Base-by-base conservation (phyloP, 2,113 vertebrate genomes). In the Saccopteryx leptura region DNA sequence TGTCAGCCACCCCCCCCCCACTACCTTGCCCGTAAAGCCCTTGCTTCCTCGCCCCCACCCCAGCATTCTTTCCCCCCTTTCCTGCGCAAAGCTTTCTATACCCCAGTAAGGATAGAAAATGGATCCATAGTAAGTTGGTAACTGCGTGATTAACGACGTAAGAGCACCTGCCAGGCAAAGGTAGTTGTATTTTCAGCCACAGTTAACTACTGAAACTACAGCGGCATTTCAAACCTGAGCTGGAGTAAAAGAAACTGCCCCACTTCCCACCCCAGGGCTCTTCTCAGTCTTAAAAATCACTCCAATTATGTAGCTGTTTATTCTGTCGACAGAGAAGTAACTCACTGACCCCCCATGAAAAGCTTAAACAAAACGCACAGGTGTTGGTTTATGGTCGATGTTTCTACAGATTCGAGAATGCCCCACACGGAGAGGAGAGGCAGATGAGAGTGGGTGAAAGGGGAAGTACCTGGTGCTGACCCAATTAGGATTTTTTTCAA, bases 341-440 rank as follows among this genome's bases (percentile, higher is more conserved):
- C 23, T 72, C 56, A 33, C 18, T 95, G 69, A 75, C 91, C 87
- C 50, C 60, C 93, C 74, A 90, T 96, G 78, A 91, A 94, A 89
- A 60, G 50, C 58, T 82, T 90, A 71, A 92, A 95, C 61, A 58
- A 97, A 97, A 94, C 93, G 52, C 52, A 9, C 28, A 78, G 21
- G 12, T 63, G 9, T 75, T 79, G 26, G 46, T 1, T 74, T 91
- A 24, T 76, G 46, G 33, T 31, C 60, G 13, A n/a, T 86, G 28
- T 23, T 48, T 91, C 39, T 65, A 31, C 39, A 89, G 15, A 84
- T 72, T 71, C 50, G 10, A 94, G 24, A n/a, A 54, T 63, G 52
- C 13, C 50, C 68, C 39, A 39, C 39, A 76, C 63, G 28, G 9
- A 39, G 21, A 24, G 21, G 33, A 83, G 4, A 6, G 3, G 18